Evolutionary conservation across 2,888 invertebrate genomes (phyloP).

Genomic region (Hydriomena furcata): DNA sequence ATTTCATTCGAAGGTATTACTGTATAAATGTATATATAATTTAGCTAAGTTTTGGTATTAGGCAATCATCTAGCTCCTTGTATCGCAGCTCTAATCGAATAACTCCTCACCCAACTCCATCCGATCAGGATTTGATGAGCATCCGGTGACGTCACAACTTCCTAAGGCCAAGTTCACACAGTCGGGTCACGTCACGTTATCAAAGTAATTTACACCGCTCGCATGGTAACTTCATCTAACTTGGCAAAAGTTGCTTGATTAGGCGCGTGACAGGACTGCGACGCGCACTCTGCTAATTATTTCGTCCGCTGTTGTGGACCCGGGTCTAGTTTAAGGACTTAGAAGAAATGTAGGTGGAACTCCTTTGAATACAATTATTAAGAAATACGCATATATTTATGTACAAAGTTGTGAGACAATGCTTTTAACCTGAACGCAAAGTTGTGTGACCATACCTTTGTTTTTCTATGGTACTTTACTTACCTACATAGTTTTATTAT

Average conservation of each 20-base stretch:
- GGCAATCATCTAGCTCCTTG: slow-evolving; percentile 1
- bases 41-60: background rate
- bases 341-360: background rate
- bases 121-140: slow-evolving; percentile 29
- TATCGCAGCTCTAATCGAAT: slow-evolving; percentile 24
- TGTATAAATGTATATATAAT: too few species aligned
- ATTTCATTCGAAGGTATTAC: too few species aligned
- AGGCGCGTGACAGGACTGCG: slow-evolving; percentile 65
- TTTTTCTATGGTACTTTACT: too few species aligned
- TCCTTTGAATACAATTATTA: background rate
- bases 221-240: slow-evolving; percentile 68
- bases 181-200: slow-evolving; percentile 66
- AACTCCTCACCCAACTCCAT: slow-evolving; percentile 15
- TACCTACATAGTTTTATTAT: too few species aligned
- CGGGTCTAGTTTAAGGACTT: slow-evolving; percentile 6
- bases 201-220: slow-evolving; percentile 69
- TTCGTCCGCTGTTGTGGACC: slow-evolving; percentile 36
- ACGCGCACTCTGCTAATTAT: slow-evolving; percentile 46
- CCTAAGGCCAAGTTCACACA: slow-evolving; percentile 51
- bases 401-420: too few species aligned
- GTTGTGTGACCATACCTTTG: too few species aligned
- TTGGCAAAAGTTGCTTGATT: slow-evolving; percentile 70
- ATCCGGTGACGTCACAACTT: slow-evolving; percentile 35
- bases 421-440: too few species aligned
- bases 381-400: too few species aligned